Evolutionary conservation across 2,797 vertebrate genomes (phyloP), one percentile per base, ranked within the genome.

Genomic region (Chromobotia macracanthus): DNA sequence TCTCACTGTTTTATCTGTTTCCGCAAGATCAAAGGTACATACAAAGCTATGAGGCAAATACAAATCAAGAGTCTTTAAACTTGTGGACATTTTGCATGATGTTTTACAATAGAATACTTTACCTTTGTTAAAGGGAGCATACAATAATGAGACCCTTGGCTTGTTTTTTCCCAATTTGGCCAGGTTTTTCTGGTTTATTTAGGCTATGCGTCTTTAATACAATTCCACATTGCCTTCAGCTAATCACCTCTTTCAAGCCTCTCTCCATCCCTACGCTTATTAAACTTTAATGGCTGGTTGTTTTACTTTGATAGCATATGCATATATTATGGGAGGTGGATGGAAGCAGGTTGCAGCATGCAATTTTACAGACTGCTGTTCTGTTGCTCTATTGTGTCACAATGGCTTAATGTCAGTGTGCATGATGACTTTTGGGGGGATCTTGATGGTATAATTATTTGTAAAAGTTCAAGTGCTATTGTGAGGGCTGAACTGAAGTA

Each of bases 251-350:
- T n/a, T n/a, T n/a, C n/a, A n/a, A n/a, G n/a, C n/a, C n/a, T n/a
- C n/a, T n/a, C n/a, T n/a, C n/a, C n/a, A n/a, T n/a, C n/a, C n/a
- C n/a, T n/a, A n/a, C n/a, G n/a, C n/a, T n/a, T n/a, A n/a, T n/a
- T n/a, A n/a, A n/a, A n/a, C n/a, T n/a, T n/a, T n/a, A n/a, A n/a
- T n/a, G n/a, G n/a, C n/a, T n/a, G n/a, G n/a, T n/a, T n/a, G n/a
- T 88, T 84, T 88, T 83, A 87, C 90, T 91, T 91, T 92, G 91
- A 93, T 92, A 91, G 89, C 86, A 87, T 90, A 90, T 91, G 87
- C 89, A 92, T 91, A 92, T 91, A 89, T 88, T 88, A 90, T 92
- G 90, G 82, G 81, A 81, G 79, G 77, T 71, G 77, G 51, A 74
- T 58, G 60, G 76, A 82, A 56, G 77, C 73, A 82, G 64, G 74